Conservation (phyloP, 2,113 vertebrate genomes). For the Elephantulus edwardii region DNA sequence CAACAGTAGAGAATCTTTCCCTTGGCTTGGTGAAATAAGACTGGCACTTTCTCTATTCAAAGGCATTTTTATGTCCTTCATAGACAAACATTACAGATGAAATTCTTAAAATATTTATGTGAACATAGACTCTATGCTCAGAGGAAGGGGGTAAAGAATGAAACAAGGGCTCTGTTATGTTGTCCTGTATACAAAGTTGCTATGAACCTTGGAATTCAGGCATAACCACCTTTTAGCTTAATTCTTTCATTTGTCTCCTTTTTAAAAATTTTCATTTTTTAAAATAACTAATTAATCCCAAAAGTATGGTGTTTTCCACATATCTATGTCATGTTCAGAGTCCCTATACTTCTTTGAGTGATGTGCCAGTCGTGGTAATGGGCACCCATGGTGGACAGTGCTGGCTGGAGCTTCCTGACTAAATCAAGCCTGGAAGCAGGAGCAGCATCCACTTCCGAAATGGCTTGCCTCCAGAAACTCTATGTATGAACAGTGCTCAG, state of each 20-base stretch:
- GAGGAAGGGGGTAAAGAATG: not conserved
- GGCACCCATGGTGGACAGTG: too few relatives aligned
- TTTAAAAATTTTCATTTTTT: not conserved
- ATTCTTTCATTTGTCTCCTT: not conserved
- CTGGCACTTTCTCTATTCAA: slow-evolving; percentile 40
- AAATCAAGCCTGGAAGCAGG: too few relatives aligned
- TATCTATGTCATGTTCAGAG: not conserved
- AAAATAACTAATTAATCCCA: not conserved
- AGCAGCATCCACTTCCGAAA: too few relatives aligned
- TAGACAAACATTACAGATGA: slow-evolving; percentile 83
- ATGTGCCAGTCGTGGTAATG: too few relatives aligned
- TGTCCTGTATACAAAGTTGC: slow-evolving; percentile 80
- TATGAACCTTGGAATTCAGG: slow-evolving; percentile 67
- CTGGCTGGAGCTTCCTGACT: too few relatives aligned
- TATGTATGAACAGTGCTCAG: too few relatives aligned
- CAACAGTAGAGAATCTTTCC: slow-evolving; percentile 53
- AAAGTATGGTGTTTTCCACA: not conserved
- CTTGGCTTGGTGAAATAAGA: slow-evolving; percentile 54
- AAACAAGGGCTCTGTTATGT: slow-evolving; percentile 81
- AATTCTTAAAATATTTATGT: slow-evolving; percentile 85
- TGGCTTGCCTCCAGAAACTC: too few relatives aligned
- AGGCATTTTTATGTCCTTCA: slow-evolving; percentile 81
- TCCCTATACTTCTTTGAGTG: too few relatives aligned
- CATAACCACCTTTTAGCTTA: slow-evolving; percentile 73
- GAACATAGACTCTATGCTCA: slow-evolving; percentile 76